A percentile compares a stretch with the other conserved stretches of the same genome.
Conservation (phyloP, 2,888 invertebrate species). For the Agrenia bidenticulata region DNA sequence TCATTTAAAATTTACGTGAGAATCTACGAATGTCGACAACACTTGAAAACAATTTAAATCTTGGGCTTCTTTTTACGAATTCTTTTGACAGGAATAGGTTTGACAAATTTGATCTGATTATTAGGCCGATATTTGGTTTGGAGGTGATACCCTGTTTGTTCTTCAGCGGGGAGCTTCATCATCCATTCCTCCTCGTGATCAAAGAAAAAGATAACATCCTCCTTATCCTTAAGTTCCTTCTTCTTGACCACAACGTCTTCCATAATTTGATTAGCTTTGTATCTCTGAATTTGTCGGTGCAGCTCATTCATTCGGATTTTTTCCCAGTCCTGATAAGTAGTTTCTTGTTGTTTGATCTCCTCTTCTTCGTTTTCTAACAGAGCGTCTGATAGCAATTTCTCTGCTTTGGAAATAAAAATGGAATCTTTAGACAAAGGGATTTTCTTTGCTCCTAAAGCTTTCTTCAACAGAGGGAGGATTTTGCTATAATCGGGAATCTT, state of each 20-base stretch:
- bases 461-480: conserved; percentile 32
- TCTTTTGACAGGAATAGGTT: conserved; percentile 35
- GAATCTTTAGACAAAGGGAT: conserved; percentile 21
- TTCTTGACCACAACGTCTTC: conserved; percentile 64
- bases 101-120: conserved; percentile 34
- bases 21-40: no score
- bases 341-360: conserved; percentile 64
- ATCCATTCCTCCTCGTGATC: conserved; percentile 69
- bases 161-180: conserved; percentile 45
- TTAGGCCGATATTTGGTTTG: conserved; percentile 27
- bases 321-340: conserved; percentile 65
- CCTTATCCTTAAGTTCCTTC: conserved; percentile 63
- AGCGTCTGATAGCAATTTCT: conserved; percentile 45
- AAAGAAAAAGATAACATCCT: conserved; percentile 66
- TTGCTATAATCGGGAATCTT: conserved; percentile 39
- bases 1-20: no score
- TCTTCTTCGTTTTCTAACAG: conserved; percentile 62
- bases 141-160: conserved; percentile 35
- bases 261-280: conserved; percentile 59
- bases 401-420: conserved; percentile 30
- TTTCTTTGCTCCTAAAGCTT: conserved; percentile 20
- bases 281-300: conserved; percentile 62
- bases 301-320: conserved; percentile 62
- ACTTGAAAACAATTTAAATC: conserved; percentile 6
- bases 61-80: conserved; percentile 34